Evolutionary conservation across 2,888 invertebrate genomes (phyloP).

Genomic region (Drosophila austrosaltans): DNA sequence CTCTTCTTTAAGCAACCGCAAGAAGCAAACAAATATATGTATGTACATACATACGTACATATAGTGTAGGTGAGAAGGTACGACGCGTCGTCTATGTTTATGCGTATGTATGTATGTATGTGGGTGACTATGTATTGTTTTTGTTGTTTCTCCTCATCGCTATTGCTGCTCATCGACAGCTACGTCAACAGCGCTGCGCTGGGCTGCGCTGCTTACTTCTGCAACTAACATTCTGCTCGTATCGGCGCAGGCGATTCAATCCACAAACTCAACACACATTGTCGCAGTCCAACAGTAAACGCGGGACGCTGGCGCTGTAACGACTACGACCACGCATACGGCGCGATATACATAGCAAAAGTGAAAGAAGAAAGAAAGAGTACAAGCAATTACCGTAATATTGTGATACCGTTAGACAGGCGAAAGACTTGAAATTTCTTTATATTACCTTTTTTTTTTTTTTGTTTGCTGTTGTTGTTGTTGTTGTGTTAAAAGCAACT

Average conservation of each 20-base stretch:
- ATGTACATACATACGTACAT: too few species aligned
- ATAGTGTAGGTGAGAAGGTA: not conserved
- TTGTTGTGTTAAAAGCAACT: not conserved
- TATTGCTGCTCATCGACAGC: slow-evolving; percentile 3
- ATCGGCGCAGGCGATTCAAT: slow-evolving; percentile 8
- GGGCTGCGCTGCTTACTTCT: not conserved
- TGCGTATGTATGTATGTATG: not conserved
- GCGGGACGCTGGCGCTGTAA: slow-evolving; percentile 53
- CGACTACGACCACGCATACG: slow-evolving; percentile 18
- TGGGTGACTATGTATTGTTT: not conserved
- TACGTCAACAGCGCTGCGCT: not conserved
- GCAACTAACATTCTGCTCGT: slow-evolving; percentile 6
- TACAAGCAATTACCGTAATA: too few species aligned
- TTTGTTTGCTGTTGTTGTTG: not conserved
- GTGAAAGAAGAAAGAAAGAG: too few species aligned
- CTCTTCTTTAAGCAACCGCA: not conserved
- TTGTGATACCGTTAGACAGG: slow-evolving; percentile 15
- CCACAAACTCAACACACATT: slow-evolving; percentile 2
- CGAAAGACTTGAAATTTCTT: not conserved
- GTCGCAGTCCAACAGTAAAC: slow-evolving; percentile 36
- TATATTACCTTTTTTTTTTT: slow-evolving; percentile 1
- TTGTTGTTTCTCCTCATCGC: not conserved
- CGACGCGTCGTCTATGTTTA: too few species aligned
- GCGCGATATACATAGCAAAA: not conserved
- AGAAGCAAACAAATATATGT: not conserved